Base-by-base conservation (phyloP, 2,113 vertebrate genomes). In the Vidua macroura region DNA sequence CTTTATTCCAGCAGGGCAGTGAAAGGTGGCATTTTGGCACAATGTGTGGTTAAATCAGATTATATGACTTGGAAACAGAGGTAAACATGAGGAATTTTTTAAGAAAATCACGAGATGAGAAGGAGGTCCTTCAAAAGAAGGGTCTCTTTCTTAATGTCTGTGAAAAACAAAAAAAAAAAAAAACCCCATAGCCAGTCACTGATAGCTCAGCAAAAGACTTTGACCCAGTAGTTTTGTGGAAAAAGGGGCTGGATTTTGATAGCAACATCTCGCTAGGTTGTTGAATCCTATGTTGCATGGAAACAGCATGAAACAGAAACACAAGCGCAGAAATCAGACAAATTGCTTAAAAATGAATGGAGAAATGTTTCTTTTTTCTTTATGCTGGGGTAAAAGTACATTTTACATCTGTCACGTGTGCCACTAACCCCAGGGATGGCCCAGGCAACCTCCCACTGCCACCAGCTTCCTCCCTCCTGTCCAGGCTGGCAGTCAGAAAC, bases 241-340 rank as follows among this genome's bases (percentile, higher is more conserved):
- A 88, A 95, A 88, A 81, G 41, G 28, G 35, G 17, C 31, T n/a
- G 9, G 25, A 31, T 52, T 83, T 92, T 0, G 0, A 78, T 10
- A 88, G 52, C 83, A 78, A 56, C 60, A 53, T 80, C 88, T 75
- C 81, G 56, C 83, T 67, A 66, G 31, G 35, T 46, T 83, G 70
- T 93, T 93, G 85, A 90, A 86, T 85, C 41, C 43, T 56, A 9
- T 49, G 85, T 93, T 92, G 85, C 88, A 58, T 90, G 62, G 86
- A 95, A 92, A 95, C 80, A 56, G 76, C 60, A 68, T 49, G 53
- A 74, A 80, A 44, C 64, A 86, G 93, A 88, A 94, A 91, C 41
- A 48, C 11, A 43, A 81, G 37, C 11, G 11, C 39, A 72, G 41
- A 56, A 92, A 78, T 64, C 23, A 31, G 64, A 75, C 44, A 83